phyloP scores from a whole-genome alignment of 2,113 vertebrate genomes.

The Gavia stellata region DNA sequence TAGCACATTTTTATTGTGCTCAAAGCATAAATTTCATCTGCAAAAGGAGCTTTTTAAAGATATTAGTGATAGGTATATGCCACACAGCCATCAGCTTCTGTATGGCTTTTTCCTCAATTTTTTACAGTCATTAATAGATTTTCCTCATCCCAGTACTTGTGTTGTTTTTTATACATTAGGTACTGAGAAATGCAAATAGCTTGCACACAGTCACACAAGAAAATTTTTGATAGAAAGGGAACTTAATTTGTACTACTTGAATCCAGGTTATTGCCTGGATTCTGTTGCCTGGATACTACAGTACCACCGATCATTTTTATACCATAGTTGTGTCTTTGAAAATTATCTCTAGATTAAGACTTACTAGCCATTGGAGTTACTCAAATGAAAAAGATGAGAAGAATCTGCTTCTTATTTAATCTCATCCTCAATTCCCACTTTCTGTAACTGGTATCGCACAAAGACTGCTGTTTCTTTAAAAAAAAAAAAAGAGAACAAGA shows the following conservation, averaged over 20 bases:
- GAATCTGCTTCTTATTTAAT: not conserved
- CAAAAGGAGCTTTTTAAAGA: not conserved
- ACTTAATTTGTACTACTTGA: not conserved
- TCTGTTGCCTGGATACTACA: not conserved
- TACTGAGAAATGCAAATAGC: not conserved
- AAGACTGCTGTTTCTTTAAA: not conserved
- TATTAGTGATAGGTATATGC: not conserved
- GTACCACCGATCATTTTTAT: not conserved
- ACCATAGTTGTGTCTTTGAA: not conserved
- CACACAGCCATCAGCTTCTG: not conserved
- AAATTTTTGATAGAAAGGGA: not conserved
- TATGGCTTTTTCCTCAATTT: not conserved
- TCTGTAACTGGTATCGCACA: not conserved
- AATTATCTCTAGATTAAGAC: not conserved
- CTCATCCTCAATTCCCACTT: not conserved
- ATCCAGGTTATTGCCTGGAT: not conserved
- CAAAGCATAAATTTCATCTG: not conserved
- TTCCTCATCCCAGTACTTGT: not conserved
- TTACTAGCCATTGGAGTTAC: not conserved
- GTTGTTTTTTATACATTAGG: not conserved
- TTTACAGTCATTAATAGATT: not conserved
- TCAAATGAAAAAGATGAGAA: not conserved
- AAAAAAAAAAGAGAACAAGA: not conserved
- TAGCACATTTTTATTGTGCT: not conserved
- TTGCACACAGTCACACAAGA: not conserved